Base-by-base conservation (phyloP, 2,113 vertebrate genomes). In the Naja naja region DNA sequence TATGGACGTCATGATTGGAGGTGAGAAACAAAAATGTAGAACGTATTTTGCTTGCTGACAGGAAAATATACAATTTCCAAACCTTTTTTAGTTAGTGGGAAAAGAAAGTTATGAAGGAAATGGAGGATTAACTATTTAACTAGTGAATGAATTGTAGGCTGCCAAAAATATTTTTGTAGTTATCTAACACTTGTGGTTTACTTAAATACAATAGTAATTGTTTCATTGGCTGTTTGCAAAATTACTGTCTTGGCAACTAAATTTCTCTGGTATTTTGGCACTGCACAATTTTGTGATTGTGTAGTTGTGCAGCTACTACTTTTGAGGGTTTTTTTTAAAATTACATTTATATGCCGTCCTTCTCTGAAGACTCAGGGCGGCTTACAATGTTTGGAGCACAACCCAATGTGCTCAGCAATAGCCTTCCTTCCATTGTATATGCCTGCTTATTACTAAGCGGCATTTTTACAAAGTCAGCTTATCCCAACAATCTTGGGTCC, bases 1-100 rank as follows among this genome's bases (percentile, higher is more conserved):
- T 99, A 99, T 58, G 99, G 99, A 14, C 98, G 99, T 69, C 99
- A 99, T 89, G 99, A 99, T 23, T 99, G 99, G 99, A 98, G 98
- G 99, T 99, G 89, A 98, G 96, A 0, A 0, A 25, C 43, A 0
- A 43, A 89, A n/a, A 30, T 25, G 4, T n/a, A 27, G 86, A 49
- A 27, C 11, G 55, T 43, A 30, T 64, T 52, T 90, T 90, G 74
- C 52, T 23, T 16, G 60, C 1, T 89, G 43, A 49, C 58, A 30
- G n/a, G 6, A 81, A 74, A 43, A 8, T 30, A 43, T 27, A 7
- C 27, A 27, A 23, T 81, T 30, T 9, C 20, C 4, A 25, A 30
- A 4, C 23, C 25, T n/a, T 34, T 53, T 88, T 49, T 60, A 53
- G 34, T 0, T 74, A 25, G 4, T 1, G 5, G 16, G 47, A 1